Base-by-base conservation (phyloP, 2,888 invertebrate genomes). In the Helleia helle region DNA sequence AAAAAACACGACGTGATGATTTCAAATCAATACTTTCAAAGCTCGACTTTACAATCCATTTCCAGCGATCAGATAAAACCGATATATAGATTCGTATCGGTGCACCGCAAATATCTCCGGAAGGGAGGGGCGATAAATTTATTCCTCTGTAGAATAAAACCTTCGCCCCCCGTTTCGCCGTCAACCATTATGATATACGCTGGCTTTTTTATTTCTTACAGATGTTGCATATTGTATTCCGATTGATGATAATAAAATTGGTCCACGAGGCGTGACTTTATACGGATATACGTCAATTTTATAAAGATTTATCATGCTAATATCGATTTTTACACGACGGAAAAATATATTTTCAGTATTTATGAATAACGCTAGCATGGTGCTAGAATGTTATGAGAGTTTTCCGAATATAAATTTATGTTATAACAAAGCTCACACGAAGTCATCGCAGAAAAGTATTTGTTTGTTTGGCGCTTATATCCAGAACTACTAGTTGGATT, bases 51-150 rank as follows among this genome's bases (percentile, higher is more conserved):
- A 34, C 12, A 34, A 34, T 34, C 8, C 6, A 22, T 34, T 34
- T 22, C 9, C 12, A 34, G 7, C 9, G 18, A 18, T 36, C 36
- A 9, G 22, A 18, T 18, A 22, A 36, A 36, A 13, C 24, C 36
- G 8, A 24, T 13, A 36, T 8, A 18, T 36, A 18, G 24, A 36
- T 36, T 30, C 14, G 15, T n/a, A 38, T 38, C 22, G 29, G 22
- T 24, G 14, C 24, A 31, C 39, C 39, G 30, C 39, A 31, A 31
- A 39, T 39, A 39, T 25, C 39, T 36, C 30, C 31, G 39, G 39
- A 39, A 39, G 30, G 13, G 22, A 36, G 39, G 13, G 14, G 14
- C 30, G 30, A 39, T 39, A 39, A 39, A 39, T 39, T 24, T 9
- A 36, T 36, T 13, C 22, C 24, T 36, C 18, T 11, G 22, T 24